phyloP scores from a whole-genome alignment of 1,140 invertebrate genomes.

The Callitettix versicolor region DNA sequence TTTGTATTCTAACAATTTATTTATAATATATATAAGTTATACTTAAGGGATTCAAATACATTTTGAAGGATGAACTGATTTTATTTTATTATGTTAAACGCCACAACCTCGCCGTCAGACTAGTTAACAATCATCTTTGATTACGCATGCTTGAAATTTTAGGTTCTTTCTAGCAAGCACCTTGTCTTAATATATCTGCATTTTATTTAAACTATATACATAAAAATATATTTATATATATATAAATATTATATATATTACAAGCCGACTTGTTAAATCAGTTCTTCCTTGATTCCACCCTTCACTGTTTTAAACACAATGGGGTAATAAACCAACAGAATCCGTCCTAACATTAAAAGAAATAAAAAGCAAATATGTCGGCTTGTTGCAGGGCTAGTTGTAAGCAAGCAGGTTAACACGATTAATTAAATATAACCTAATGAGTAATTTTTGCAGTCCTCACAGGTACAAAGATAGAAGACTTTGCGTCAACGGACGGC shows the following conservation, averaged over 20 bases:
- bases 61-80: slow-evolving; percentile 5
- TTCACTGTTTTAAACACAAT: not conserved
- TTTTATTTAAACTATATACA: not conserved
- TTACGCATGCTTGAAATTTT: not conserved
- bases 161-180: too few species aligned
- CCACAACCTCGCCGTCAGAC: slow-evolving; percentile 9
- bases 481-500: too few species aligned
- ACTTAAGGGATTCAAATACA: not conserved
- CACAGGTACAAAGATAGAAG: slow-evolving; percentile 11
- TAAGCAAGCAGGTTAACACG: slow-evolving; percentile 1
- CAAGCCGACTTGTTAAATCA: not conserved
- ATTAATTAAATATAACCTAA: slow-evolving; percentile 2
- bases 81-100: slow-evolving; percentile 3
- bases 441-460: slow-evolving; percentile 5
- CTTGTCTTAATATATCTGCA: too few species aligned
- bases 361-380: slow-evolving; percentile 3
- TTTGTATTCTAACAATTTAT: slow-evolving; percentile 4
- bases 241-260: slow-evolving; percentile 10
- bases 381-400: not conserved
- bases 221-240: not conserved
- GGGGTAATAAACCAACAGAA: slow-evolving; percentile 1
- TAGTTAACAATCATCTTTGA: slow-evolving; percentile 7
- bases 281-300: not conserved
- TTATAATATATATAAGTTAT: not conserved
- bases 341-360: slow-evolving; percentile 6